A percentile compares a stretch with the other conserved stretches of the same genome.
Conservation (phyloP, 2,888 invertebrate species). For the Bibio marci region DNA sequence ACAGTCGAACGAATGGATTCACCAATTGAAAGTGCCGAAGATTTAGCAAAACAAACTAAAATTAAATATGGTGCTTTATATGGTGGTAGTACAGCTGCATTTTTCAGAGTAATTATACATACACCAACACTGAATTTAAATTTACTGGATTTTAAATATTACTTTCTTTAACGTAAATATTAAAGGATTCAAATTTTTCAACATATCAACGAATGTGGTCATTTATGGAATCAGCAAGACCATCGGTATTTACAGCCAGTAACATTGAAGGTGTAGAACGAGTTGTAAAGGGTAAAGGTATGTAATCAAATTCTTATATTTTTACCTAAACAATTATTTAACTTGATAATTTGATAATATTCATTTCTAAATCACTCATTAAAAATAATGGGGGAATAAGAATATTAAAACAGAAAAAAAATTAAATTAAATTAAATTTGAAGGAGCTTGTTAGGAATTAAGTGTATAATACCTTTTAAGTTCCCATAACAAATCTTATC, state of each 20-base stretch:
- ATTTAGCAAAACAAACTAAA: constrained; percentile 87
- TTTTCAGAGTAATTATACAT: constrained; percentile 60
- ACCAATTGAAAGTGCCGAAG: constrained; percentile 90
- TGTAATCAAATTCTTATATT: background rate
- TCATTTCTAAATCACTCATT: too few relatives aligned
- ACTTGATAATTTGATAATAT: too few relatives aligned
- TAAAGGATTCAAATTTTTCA: constrained; percentile 79
- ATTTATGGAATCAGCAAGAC: constrained; percentile 78
- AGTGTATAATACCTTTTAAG: too few relatives aligned
- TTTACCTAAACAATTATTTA: too few relatives aligned
- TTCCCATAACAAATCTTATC: too few relatives aligned
- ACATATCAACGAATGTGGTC: constrained; percentile 94
- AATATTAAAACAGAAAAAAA: too few relatives aligned
- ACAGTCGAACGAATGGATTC: constrained; percentile 83
- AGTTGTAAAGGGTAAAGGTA: constrained; percentile 63
- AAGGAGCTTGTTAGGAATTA: too few relatives aligned
- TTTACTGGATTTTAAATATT: background rate
- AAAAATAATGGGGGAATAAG: too few relatives aligned
- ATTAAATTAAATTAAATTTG: too few relatives aligned
- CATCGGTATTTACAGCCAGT: constrained; percentile 68
- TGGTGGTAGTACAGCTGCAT: constrained; percentile 85
- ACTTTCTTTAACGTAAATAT: constrained; percentile 10
- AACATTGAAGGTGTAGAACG: constrained; percentile 84
- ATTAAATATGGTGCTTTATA: constrained; percentile 92
- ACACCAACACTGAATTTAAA: too few relatives aligned